Percentiles rank a stretch among this genome's conserved stretches.
Evolutionary conservation across 1,140 invertebrate species (phyloP).

Genomic region (Drosophila bocki): DNA sequence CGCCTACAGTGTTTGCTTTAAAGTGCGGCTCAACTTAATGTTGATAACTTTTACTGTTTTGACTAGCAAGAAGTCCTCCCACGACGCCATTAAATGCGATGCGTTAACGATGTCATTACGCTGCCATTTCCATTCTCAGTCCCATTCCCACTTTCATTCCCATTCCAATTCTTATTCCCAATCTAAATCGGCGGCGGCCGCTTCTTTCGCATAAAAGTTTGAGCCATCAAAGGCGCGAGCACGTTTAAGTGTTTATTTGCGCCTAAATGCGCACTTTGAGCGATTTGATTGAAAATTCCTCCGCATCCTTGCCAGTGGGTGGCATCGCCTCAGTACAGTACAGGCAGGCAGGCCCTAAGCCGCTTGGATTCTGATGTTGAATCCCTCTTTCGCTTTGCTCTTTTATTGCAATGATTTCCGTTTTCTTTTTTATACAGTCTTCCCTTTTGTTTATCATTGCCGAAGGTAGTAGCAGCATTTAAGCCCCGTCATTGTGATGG

Average conservation of each 20-base stretch:
- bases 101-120: slow-evolving; percentile 81
- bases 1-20: slow-evolving; percentile 42
- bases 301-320: slow-evolving; percentile 9
- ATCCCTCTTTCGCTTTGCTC: slow-evolving; percentile 48
- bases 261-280: slow-evolving; percentile 83
- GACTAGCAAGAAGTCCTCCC: slow-evolving; percentile 30
- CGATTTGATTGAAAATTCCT: slow-evolving; percentile 82
- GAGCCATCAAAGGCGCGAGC: slow-evolving; percentile 77
- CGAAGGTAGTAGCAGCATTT: slow-evolving; percentile 26
- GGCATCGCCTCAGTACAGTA: background rate
- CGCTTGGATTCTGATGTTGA: slow-evolving; percentile 58
- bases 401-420: slow-evolving; percentile 72
- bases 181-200: slow-evolving; percentile 38
- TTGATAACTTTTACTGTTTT: slow-evolving; percentile 72
- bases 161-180: slow-evolving; percentile 19
- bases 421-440: slow-evolving; percentile 53
- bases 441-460: slow-evolving; percentile 43
- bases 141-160: background rate
- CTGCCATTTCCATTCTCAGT: slow-evolving; percentile 13
- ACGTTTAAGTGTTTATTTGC: slow-evolving; percentile 83
- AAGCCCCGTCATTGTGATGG: slow-evolving; percentile 27
- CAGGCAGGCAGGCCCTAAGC: slow-evolving; percentile 9
- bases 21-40: slow-evolving; percentile 61
- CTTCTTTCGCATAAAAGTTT: slow-evolving; percentile 69
- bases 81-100: slow-evolving; percentile 61